phyloP scores from a whole-genome alignment of 2,113 vertebrate genomes.

The Asarcornis scutulata region DNA sequence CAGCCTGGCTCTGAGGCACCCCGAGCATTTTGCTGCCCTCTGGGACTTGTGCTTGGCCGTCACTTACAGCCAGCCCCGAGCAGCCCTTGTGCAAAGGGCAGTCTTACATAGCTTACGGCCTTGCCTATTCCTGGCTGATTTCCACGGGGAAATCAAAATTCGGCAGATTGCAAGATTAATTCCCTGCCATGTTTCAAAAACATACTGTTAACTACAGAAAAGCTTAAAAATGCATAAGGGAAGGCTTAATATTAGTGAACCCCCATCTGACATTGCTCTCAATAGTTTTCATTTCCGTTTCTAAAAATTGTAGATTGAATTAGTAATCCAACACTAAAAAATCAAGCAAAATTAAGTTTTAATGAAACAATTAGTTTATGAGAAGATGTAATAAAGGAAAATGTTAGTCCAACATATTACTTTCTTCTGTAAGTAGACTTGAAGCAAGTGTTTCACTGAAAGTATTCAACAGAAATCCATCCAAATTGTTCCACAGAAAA shows the following conservation, averaged over 20 bases:
- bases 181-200: slow-evolving; percentile 26
- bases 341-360: not conserved
- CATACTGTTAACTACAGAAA: not conserved
- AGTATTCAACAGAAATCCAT: not conserved
- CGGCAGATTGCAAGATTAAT: slow-evolving; percentile 28
- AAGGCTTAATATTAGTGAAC: not conserved
- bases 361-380: not conserved
- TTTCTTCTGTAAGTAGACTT: not conserved
- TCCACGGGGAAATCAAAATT: slow-evolving; percentile 65
- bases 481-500: not conserved
- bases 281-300: not conserved
- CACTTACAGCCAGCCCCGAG: not conserved
- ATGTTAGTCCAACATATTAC: not conserved
- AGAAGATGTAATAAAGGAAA: not conserved
- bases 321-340: not conserved
- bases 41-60: not conserved
- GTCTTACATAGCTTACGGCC: not conserved
- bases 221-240: slow-evolving; percentile 20
- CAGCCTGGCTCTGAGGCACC: not conserved
- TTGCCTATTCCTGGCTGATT: slow-evolving; percentile 32
- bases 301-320: not conserved
- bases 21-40: not conserved
- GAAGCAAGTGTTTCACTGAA: not conserved
- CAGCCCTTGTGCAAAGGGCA: slow-evolving; percentile 14
- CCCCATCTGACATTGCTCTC: not conserved